Evolutionary conservation across 2,888 invertebrate genomes (phyloP).

Genomic region (Scotopteryx bipunctaria): DNA sequence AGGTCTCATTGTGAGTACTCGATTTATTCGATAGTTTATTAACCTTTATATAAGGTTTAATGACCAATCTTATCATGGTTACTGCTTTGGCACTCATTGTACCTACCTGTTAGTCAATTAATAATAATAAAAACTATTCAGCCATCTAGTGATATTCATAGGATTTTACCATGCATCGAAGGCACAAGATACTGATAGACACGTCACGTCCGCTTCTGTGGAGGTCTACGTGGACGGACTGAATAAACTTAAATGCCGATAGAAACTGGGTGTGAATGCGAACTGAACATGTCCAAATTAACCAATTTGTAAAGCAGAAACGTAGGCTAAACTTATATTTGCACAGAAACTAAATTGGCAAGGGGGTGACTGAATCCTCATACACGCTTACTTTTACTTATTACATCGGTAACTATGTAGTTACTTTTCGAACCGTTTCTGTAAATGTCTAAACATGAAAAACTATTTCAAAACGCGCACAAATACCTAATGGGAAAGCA

Average conservation of each 20-base stretch:
- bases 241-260: conserved; percentile 48
- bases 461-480: neutral
- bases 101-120: neutral
- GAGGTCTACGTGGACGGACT: conserved; percentile 73
- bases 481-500: neutral
- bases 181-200: conserved; percentile 40
- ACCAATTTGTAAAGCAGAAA: conserved; percentile 43
- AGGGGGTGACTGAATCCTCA: conserved; percentile 3
- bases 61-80: no score
- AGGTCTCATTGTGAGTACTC: neutral
- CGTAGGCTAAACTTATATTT: conserved; percentile 6
- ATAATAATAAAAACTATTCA: neutral
- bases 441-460: neutral
- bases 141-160: conserved; percentile 23
- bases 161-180: conserved; percentile 4
- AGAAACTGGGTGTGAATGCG: conserved; percentile 53
- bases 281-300: conserved; percentile 55
- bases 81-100: no score
- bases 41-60: no score
- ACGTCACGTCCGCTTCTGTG: conserved; percentile 66
- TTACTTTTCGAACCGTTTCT: no score
- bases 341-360: conserved; percentile 12
- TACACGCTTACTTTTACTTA: no score
- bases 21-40: neutral
- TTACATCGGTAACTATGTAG: no score